These are phyloP conservation scores for Esox niger DNA, from an alignment of 2,113 vertebrate species.

Conservation along the genomic window DNA sequence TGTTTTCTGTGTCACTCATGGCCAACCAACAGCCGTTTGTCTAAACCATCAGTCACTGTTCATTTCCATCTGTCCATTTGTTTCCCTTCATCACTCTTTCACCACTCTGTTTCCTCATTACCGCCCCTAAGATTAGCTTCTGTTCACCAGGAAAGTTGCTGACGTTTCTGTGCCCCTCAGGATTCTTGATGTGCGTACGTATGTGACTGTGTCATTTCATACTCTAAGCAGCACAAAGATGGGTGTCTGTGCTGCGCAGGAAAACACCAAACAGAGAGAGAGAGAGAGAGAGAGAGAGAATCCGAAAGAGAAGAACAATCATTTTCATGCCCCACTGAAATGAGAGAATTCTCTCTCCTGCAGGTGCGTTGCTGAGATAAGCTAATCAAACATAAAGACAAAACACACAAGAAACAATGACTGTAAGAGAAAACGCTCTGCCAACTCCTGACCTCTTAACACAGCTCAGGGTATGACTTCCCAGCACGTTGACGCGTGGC, in stretches of 20 bases:
- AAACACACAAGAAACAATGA: background rate
- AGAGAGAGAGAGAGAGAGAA: background rate
- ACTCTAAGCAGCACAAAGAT: background rate
- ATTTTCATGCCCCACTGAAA: background rate
- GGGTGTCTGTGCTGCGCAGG: background rate
- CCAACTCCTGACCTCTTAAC: background rate
- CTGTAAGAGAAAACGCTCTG: background rate
- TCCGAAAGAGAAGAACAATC: constrained; percentile 20
- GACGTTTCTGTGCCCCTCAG: too few relatives aligned
- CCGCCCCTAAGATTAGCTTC: too few relatives aligned
- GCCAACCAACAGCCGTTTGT: background rate
- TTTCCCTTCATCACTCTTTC: too few relatives aligned
- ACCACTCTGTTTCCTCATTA: background rate
- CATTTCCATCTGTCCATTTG: too few relatives aligned
- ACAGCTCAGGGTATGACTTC: background rate
- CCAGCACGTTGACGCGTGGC: too few relatives aligned
- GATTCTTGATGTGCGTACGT: background rate
- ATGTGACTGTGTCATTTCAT: background rate
- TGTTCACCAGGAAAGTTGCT: too few relatives aligned
- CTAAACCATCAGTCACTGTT: too few relatives aligned
- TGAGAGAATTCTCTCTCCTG: background rate
- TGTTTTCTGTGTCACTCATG: background rate
- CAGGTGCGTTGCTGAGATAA: constrained; percentile 33
- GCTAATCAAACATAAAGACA: constrained; percentile 5
- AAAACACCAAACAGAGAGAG: too few relatives aligned